A percentile compares a stretch with the other conserved stretches of the same genome.
phyloP scores from a whole-genome alignment of 2,888 invertebrate genomes.

The Drosophila vallismaia region DNA sequence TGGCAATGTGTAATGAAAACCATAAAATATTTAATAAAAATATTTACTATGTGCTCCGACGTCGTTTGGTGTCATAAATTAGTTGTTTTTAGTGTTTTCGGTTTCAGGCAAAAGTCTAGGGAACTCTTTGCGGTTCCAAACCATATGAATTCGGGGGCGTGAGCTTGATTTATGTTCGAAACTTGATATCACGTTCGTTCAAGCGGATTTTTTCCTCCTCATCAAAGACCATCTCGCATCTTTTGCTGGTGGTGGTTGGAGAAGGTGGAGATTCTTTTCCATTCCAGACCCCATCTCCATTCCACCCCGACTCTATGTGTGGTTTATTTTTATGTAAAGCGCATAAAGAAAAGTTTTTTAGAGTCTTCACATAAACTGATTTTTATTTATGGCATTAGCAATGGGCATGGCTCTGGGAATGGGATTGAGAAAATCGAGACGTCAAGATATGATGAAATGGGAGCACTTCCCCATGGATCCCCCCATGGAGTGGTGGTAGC shows the following conservation, averaged over 20 bases:
- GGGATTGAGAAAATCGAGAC: constrained; percentile 70
- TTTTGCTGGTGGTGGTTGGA: too few relatives aligned
- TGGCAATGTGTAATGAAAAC: constrained; percentile 73
- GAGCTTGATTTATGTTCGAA: constrained; percentile 77
- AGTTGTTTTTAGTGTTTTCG: constrained; percentile 74
- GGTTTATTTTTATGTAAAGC: constrained; percentile 77
- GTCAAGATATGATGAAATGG: constrained; percentile 71
- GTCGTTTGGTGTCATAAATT: constrained; percentile 66
- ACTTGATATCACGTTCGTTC: constrained; percentile 76
- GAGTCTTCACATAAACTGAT: constrained; percentile 78
- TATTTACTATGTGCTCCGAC: constrained; percentile 75
- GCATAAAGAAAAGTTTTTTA: constrained; percentile 76
- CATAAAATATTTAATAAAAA: constrained; percentile 80
- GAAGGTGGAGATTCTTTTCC: too few relatives aligned
- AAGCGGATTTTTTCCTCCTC: constrained; percentile 55
- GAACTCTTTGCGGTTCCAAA: constrained; percentile 33
- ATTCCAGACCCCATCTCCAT: constrained; percentile 10
- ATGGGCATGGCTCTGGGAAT: constrained; percentile 32
- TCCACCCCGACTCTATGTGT: constrained; percentile 41
- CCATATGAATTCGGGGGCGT: constrained; percentile 50
- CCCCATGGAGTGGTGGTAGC: constrained; percentile 48
- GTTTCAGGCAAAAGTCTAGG: constrained; percentile 60
- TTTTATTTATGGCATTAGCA: constrained; percentile 71
- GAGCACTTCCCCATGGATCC: constrained; percentile 55
- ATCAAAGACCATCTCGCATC: too few relatives aligned